Conservation (phyloP, 2,797 vertebrate genomes). For the Tadarida brasiliensis region DNA sequence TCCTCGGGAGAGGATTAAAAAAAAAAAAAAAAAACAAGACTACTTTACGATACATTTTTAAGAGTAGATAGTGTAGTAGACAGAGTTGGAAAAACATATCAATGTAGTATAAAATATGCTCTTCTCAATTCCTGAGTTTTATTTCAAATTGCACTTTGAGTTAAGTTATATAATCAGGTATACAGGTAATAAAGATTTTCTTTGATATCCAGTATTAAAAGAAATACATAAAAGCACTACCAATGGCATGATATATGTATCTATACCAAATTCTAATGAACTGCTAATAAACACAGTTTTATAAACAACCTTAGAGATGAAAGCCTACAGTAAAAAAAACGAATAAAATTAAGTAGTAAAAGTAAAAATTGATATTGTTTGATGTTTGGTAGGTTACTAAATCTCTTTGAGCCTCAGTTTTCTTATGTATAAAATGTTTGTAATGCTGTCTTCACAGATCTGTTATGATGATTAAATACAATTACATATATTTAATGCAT, state of each 20-base stretch:
- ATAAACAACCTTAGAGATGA: background rate
- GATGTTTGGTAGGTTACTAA: background rate
- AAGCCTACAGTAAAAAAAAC: background rate
- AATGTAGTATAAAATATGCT: background rate
- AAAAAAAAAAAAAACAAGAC: background rate
- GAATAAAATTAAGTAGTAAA: background rate
- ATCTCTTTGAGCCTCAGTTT: background rate
- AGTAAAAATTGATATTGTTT: background rate
- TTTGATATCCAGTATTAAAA: background rate
- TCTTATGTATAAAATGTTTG: background rate
- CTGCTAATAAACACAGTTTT: background rate
- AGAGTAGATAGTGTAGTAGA: background rate
- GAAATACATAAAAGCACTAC: background rate
- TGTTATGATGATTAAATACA: background rate
- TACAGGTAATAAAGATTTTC: background rate
- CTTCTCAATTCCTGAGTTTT: background rate
- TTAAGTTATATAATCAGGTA: background rate
- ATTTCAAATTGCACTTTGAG: background rate
- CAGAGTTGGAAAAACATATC: background rate
- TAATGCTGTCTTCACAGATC: background rate
- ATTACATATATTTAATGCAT: background rate
- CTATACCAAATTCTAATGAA: background rate
- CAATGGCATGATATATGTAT: background rate
- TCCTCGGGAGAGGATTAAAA: too few relatives aligned
- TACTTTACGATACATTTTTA: background rate